phyloP scores from a whole-genome alignment of 2,797 vertebrate genomes.

The Galago senegalensis region DNA sequence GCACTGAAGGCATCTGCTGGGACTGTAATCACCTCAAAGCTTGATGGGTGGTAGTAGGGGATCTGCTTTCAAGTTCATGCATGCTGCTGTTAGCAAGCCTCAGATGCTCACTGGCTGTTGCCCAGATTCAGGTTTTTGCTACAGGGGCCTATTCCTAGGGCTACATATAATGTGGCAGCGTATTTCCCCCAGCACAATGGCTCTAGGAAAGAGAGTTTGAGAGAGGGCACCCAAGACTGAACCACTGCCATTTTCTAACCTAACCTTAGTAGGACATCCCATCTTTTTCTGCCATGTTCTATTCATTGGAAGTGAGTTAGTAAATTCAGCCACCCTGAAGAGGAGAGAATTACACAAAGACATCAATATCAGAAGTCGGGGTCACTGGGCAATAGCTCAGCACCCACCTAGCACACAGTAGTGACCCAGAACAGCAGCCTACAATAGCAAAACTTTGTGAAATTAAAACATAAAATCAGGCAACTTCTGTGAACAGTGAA shows the following conservation, averaged over 20 bases:
- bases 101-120: neutral
- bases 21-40: neutral
- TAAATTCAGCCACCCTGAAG: neutral
- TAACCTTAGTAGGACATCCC: neutral
- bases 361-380: neutral
- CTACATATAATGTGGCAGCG: no score
- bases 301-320: neutral
- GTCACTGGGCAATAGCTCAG: neutral
- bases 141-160: neutral
- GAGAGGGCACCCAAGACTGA: neutral
- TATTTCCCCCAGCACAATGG: neutral
- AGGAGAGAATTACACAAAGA: neutral
- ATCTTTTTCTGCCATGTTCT: neutral
- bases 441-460: neutral
- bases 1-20: rapidly evolving
- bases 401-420: neutral
- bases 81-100: neutral
- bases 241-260: neutral
- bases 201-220: neutral
- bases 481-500: neutral
- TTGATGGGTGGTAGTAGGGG: no score
- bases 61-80: neutral
- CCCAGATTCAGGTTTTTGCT: neutral
- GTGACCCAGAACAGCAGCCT: neutral
- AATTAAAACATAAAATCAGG: slow-evolving; percentile 1